Evolutionary conservation across 1,140 invertebrate genomes (phyloP).

Genomic region (Papilio dardanus): DNA sequence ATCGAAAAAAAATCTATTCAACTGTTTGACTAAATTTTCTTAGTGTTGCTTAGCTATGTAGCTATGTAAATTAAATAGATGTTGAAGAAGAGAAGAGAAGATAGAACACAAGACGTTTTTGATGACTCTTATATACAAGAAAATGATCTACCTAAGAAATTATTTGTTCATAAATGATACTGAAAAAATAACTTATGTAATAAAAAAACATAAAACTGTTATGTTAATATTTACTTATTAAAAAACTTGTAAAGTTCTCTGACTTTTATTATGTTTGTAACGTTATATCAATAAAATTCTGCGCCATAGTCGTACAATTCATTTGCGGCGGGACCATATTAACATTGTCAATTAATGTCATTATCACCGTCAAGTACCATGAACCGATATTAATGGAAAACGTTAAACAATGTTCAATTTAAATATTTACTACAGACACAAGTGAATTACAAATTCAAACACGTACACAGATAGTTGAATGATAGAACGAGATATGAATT

Average conservation of each 20-base stretch:
- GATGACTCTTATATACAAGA: too few relatives aligned
- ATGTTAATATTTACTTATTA: too few relatives aligned
- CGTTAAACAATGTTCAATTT: constrained; percentile 16
- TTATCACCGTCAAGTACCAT: constrained; percentile 22
- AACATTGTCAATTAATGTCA: constrained; percentile 27
- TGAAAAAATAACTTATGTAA: too few relatives aligned
- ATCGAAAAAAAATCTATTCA: neutral
- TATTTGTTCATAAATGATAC: neutral
- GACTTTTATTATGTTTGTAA: neutral
- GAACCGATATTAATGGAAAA: constrained; percentile 6
- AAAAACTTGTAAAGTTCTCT: neutral
- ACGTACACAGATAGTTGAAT: neutral
- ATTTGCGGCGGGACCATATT: constrained; percentile 19
- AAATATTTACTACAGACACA: neutral
- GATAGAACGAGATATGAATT: too few relatives aligned
- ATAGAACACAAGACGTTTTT: too few relatives aligned
- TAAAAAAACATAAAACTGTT: too few relatives aligned
- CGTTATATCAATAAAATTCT: neutral
- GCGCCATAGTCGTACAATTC: neutral
- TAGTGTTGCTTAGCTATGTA: too few relatives aligned
- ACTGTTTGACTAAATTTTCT: neutral
- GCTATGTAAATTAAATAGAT: too few relatives aligned
- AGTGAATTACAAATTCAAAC: constrained; percentile 22
- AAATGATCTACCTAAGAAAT: neutral
- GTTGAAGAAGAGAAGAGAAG: too few relatives aligned